A percentile compares a stretch with the other conserved stretches of the same genome.
phyloP scores from a whole-genome alignment of 1,140 invertebrate genomes.

The Heterodera carotae region DNA sequence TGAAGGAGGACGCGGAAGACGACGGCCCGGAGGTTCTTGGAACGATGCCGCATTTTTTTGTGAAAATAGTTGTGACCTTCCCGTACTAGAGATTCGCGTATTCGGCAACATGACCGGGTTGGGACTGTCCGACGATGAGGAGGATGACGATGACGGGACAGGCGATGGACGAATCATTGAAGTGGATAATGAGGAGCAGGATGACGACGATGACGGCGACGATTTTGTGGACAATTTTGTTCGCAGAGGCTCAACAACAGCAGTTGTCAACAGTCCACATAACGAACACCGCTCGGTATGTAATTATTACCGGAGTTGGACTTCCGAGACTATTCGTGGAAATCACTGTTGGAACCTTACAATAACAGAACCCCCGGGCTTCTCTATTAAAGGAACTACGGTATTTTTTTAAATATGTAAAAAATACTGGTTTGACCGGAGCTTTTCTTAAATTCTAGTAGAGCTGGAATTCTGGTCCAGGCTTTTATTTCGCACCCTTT shows the following conservation, averaged over 20 bases:
- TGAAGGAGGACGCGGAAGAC: neutral
- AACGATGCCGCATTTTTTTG: neutral
- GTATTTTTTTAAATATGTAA: no score
- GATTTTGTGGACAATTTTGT: constrained; percentile 17
- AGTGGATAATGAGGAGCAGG: constrained; percentile 24
- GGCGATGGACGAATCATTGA: constrained; percentile 27
- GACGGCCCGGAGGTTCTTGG: neutral
- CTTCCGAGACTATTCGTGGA: no score
- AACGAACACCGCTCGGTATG: neutral
- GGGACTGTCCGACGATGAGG: constrained; percentile 52
- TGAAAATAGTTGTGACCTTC: neutral
- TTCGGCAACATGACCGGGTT: constrained; percentile 54
- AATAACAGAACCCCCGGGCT: no score
- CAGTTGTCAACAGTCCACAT: neutral
- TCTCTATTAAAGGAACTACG: no score
- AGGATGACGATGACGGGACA: constrained; percentile 43
- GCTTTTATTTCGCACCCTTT: no score
- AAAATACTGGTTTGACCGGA: no score
- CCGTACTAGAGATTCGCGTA: constrained; percentile 34
- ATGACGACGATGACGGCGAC: constrained; percentile 39
- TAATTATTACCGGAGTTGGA: no score
- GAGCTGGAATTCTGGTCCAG: no score
- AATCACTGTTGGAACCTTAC: no score
- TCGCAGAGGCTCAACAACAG: neutral
- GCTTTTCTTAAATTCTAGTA: no score